Conservation (phyloP, 2,888 invertebrate species). For the Trissolcus japonicus region DNA sequence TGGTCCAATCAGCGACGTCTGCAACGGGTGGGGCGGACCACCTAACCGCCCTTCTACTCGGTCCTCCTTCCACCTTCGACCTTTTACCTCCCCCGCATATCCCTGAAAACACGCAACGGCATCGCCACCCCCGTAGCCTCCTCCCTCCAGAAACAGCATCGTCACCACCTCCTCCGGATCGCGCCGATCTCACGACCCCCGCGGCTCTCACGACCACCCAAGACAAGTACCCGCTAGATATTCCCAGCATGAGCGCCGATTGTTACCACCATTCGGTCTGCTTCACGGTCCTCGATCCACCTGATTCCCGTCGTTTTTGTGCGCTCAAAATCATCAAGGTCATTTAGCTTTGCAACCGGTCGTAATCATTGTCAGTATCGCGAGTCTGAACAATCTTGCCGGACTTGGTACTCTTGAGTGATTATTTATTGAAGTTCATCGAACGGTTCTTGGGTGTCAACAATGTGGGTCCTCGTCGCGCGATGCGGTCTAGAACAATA, state of each 20-base stretch:
- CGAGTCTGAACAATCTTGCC: background rate
- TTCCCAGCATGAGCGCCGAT: slow-evolving; percentile 74
- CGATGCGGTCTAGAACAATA: slow-evolving; percentile 20
- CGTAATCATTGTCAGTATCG: slow-evolving; percentile 63
- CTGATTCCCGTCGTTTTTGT: slow-evolving; percentile 41
- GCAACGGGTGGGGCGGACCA: slow-evolving; percentile 72
- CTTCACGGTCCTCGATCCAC: slow-evolving; percentile 50
- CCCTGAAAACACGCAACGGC: slow-evolving; percentile 61
- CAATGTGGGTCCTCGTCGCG: slow-evolving; percentile 20
- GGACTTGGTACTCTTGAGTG: slow-evolving; percentile 5
- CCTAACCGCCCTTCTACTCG: slow-evolving; percentile 66
- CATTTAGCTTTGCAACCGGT: slow-evolving; percentile 69
- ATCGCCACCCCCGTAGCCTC: slow-evolving; percentile 60
- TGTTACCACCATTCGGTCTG: slow-evolving; percentile 65
- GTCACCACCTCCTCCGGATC: slow-evolving; percentile 61
- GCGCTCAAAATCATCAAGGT: slow-evolving; percentile 47
- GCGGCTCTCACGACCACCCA: slow-evolving; percentile 72
- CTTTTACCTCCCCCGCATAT: slow-evolving; percentile 61
- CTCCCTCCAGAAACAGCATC: slow-evolving; percentile 47
- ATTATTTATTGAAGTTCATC: background rate
- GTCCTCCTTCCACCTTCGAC: slow-evolving; percentile 64
- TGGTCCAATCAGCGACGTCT: slow-evolving; percentile 74
- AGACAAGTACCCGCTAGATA: slow-evolving; percentile 74
- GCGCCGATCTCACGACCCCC: slow-evolving; percentile 66
- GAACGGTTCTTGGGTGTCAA: slow-evolving; percentile 13